Percentiles rank a stretch among this genome's conserved stretches.
Conservation (phyloP, 2,888 invertebrate species). For the Exephanes ischioxanthus region DNA sequence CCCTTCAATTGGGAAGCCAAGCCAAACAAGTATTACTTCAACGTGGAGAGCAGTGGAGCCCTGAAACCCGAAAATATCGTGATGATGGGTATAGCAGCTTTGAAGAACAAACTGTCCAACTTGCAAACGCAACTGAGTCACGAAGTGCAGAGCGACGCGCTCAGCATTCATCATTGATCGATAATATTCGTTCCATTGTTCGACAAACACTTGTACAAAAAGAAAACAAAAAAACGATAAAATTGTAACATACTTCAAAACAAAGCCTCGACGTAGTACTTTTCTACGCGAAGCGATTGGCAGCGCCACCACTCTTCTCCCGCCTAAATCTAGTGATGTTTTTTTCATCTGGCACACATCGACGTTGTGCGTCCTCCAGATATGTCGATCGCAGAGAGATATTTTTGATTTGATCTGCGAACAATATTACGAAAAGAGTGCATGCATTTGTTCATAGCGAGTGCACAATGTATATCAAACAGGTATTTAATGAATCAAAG, state of each 20-base stretch:
- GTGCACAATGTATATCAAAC: slow-evolving; percentile 79
- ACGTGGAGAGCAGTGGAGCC: slow-evolving; percentile 98
- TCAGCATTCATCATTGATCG: slow-evolving; percentile 87
- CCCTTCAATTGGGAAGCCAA: slow-evolving; percentile 97
- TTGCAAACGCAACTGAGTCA: slow-evolving; percentile 96
- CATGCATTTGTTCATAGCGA: not conserved
- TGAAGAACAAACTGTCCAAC: slow-evolving; percentile 98
- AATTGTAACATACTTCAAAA: not conserved
- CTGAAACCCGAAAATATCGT: slow-evolving; percentile 98
- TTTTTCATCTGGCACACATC: slow-evolving; percentile 61
- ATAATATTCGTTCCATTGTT: not conserved
- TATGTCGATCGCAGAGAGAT: slow-evolving; percentile 37
- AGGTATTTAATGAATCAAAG: slow-evolving; percentile 72
- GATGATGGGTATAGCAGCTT: slow-evolving; percentile 95
- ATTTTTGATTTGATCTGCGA: slow-evolving; percentile 47
- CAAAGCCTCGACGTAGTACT: not conserved
- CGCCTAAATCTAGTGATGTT: slow-evolving; percentile 76
- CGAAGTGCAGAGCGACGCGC: slow-evolving; percentile 93
- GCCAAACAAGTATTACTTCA: slow-evolving; percentile 98
- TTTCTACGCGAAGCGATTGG: slow-evolving; percentile 23
- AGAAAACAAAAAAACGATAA: slow-evolving; percentile 20
- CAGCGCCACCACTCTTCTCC: slow-evolving; percentile 68
- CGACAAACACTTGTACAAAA: not conserved
- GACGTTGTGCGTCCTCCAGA: slow-evolving; percentile 36
- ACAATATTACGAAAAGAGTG: slow-evolving; percentile 30